Evolutionary conservation across 1,140 invertebrate species (phyloP).

Genomic region (Trissolcus basalis): DNA sequence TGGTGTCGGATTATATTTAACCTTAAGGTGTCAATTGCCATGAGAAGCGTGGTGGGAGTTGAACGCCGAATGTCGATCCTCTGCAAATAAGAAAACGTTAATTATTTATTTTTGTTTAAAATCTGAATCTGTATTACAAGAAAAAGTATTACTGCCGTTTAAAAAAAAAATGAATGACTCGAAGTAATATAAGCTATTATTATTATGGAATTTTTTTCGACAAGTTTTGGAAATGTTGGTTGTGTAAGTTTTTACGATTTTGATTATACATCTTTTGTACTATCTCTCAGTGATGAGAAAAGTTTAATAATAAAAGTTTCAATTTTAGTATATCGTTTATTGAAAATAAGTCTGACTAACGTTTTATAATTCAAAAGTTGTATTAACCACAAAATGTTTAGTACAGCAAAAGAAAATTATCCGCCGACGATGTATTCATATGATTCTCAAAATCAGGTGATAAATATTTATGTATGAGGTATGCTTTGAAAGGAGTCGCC

Average conservation of each 20-base stretch:
- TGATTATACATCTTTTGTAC: too few relatives aligned
- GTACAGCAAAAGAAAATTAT: not conserved
- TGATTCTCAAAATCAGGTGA: constrained; percentile 27
- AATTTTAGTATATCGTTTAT: too few relatives aligned
- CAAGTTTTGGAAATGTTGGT: too few relatives aligned
- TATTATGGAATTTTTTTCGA: too few relatives aligned
- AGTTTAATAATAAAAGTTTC: too few relatives aligned
- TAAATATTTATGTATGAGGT: constrained; percentile 41
- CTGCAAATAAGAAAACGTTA: constrained; percentile 4
- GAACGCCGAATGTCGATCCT: constrained; percentile 29
- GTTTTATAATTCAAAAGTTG: not conserved
- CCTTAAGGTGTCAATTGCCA: constrained; percentile 48
- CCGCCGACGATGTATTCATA: constrained; percentile 26
- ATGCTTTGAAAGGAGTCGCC: constrained; percentile 37
- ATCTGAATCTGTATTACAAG: too few relatives aligned
- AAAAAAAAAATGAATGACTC: too few relatives aligned
- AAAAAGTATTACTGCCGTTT: too few relatives aligned
- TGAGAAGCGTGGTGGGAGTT: constrained; percentile 34
- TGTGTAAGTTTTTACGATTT: too few relatives aligned
- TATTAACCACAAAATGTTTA: not conserved
- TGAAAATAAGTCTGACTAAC: too few relatives aligned
- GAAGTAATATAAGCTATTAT: too few relatives aligned
- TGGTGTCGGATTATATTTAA: constrained; percentile 25
- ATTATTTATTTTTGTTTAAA: not conserved
- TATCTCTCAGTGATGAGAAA: too few relatives aligned